Evolutionary conservation across 2,888 invertebrate species (phyloP), one percentile per base, ranked within the genome.

Genomic region (Leistus spinibarbis): DNA sequence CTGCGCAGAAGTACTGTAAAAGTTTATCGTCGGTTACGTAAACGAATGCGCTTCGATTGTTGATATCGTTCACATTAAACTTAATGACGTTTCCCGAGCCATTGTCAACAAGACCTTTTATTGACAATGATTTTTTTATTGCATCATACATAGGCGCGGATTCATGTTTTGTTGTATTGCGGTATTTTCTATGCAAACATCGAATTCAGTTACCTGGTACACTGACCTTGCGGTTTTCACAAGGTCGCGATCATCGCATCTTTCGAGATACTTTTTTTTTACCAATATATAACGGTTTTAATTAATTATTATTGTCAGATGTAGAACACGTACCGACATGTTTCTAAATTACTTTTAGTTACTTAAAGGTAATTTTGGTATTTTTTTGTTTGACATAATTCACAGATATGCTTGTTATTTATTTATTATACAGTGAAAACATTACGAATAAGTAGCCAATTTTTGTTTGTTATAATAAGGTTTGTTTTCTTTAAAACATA

Each of bases 1-100:
- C 40, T 40, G 40, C 40, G 40, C 40, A 40, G 53, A 23, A 24
- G 71, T 64, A 72, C 72, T 72, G 72, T 72, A 65, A 72, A 72
- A 72, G 65, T 72, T 72, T 72, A 72, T 72, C 72, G 57, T 20
- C 65, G 66, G 56, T 72, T 72, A 72, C 65, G 72, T 57, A 72
- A 72, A 72, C 27, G 72, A 54, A 40, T 40, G 54, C 72, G 19
- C 56, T 19, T 56, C 22, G 60, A 16, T 19, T 60, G 60, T 16
- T 60, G 60, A 60, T 60, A 60, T 60, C 60, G 19, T 17, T 72
- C 66, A 57, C 66, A 72, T 57, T 40, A 57, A 72, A 27, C 19
- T 66, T 72, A 64, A 72, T 65, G 56, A 72, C 57, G 19, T 10
- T 63, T n/a, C 27, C n/a, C 24, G 20, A 23, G 65, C 54, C 72